Percentiles rank a stretch among this genome's conserved stretches.
phyloP scores from a whole-genome alignment of 92 coral and sea anemone genomes.

The Diadumene lineata region DNA sequence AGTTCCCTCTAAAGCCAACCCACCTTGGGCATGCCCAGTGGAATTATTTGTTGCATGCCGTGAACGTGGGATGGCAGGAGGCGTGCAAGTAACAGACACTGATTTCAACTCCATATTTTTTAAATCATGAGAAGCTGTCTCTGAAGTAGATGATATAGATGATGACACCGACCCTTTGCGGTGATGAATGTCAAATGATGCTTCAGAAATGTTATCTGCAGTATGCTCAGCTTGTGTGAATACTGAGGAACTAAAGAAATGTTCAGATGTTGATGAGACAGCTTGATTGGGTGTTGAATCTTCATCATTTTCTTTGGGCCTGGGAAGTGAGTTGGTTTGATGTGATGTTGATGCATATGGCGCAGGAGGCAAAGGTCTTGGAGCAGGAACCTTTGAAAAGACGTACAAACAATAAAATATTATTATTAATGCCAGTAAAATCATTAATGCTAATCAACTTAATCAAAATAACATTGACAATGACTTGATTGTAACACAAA shows the following conservation, averaged over 20 bases:
- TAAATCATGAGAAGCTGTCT: constrained; percentile 39
- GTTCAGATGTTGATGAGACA: constrained; percentile 34
- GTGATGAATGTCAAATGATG: constrained; percentile 57
- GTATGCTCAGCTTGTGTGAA: constrained; percentile 48
- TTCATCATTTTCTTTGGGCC: constrained; percentile 3
- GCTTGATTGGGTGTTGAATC: constrained; percentile 15
- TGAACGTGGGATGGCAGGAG: constrained; percentile 3
- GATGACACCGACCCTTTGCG: constrained; percentile 77
- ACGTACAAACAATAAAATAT: neutral
- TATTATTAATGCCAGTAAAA: no score
- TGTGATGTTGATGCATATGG: constrained; percentile 20
- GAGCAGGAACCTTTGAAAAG: constrained; percentile 24
- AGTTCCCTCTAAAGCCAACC: neutral
- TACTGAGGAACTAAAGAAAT: constrained; percentile 72
- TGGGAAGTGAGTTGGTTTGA: neutral
- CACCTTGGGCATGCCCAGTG: neutral
- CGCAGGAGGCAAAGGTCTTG: constrained; percentile 44
- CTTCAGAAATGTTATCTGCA: constrained; percentile 56
- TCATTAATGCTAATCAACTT: no score
- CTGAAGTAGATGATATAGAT: constrained; percentile 59
- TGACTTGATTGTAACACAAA: no score
- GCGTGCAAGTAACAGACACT: constrained; percentile 5
- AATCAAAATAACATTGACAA: no score
- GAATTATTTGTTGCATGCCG: neutral
- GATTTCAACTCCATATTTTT: constrained; percentile 44